Base-by-base conservation (phyloP, 2,888 invertebrate genomes). In the Glomeris marginata region DNA sequence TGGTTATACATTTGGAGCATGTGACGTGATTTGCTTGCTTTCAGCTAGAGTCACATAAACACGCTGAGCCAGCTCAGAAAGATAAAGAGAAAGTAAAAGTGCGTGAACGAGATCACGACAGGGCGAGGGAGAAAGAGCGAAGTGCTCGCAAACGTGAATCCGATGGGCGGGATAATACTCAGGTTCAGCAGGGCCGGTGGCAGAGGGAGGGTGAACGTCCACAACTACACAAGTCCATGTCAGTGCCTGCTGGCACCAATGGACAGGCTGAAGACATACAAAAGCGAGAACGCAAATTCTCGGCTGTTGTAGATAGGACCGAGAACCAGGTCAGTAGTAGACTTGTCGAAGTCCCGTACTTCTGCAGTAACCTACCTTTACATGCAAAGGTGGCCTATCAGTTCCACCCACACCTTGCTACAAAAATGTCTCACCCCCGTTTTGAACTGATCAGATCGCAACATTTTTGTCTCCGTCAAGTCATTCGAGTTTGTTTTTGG, bases 1-100 rank as follows among this genome's bases (percentile, higher is more conserved):
- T 41, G 18, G 41, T n/a, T 41, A 20, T 6, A 18, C 38, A 38
- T 38, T 41, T 41, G 13, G 41, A 41, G 18, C 13, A 21, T 20
- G 13, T 20, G 5, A 18, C 13, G 16, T 18, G 21, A 13, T 37
- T 37, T 45, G 44, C n/a, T 49, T 42, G 48, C 21, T 49, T 49
- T 49, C 49, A 49, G 49, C 49, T 37, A 28, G 44, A 49, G 38
- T 50, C 50, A 18, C 50, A 50, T 22, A 38, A 46, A 21, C 50
- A 45, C 16, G 38, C 15, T 16, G 45, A 50, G 33, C 44, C 28
- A n/a, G 41, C 16, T 8, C 16, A 35, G 43, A 43, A 36, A 15
- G 48, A 41, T 11, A 50, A 41, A n/a, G n/a, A 46, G 28, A 40
- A 46, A 20, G 21, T 16, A 13, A 22, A 37, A 18, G 49, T 15